Percentiles rank a stretch among this genome's conserved stretches.
These are phyloP conservation scores for Epinephelus awoara DNA, from an alignment of 2,797 vertebrate species.

Conservation along the genomic window DNA sequence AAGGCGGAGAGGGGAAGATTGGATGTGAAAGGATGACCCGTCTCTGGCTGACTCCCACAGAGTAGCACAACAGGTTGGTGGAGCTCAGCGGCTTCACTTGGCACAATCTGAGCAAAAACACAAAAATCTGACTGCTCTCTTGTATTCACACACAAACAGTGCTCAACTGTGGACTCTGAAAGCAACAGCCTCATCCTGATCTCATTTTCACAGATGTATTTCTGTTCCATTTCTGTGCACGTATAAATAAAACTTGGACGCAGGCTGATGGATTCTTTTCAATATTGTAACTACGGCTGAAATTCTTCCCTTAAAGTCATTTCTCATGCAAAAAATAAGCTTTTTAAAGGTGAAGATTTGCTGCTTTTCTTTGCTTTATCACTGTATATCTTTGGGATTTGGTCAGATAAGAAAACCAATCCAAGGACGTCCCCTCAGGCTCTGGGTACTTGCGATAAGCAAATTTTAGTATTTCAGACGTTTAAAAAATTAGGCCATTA, in stretches of 20 bases:
- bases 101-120: conserved; percentile 46
- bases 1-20: conserved; percentile 42
- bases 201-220: conserved; percentile 31
- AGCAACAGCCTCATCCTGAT: conserved; percentile 36
- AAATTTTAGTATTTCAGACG: neutral
- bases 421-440: neutral
- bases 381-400: neutral
- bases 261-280: conserved; percentile 1
- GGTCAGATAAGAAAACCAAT: neutral
- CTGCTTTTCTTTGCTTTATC: neutral
- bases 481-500: neutral
- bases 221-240: conserved; percentile 17
- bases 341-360: neutral
- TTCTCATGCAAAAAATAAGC: neutral
- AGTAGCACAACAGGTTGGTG: conserved; percentile 77
- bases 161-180: conserved; percentile 34
- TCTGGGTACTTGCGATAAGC: neutral
- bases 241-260: conserved; percentile 28
- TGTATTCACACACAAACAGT: conserved; percentile 40
- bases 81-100: conserved; percentile 63
- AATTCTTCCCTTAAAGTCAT: neutral
- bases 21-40: conserved; percentile 60
- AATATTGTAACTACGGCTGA: conserved; percentile 1
- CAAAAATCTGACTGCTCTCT: conserved; percentile 50
- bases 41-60: conserved; percentile 67